A percentile compares a stretch with the other conserved stretches of the same genome.
phyloP scores from a whole-genome alignment of 2,888 invertebrate genomes.

The Drosophila anceps region DNA sequence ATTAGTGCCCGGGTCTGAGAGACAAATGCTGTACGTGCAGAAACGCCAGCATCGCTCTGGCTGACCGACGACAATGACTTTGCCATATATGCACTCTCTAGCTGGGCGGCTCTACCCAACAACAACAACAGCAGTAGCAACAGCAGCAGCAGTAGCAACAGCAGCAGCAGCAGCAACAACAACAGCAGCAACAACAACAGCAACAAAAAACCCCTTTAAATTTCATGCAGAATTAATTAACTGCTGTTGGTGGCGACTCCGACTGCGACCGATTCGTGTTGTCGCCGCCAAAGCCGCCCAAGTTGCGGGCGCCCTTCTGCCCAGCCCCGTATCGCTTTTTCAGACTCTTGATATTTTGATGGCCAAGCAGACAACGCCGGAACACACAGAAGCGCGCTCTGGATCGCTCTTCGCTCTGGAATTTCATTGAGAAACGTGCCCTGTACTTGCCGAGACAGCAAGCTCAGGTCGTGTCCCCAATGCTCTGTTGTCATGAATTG shows the following conservation, averaged over 20 bases:
- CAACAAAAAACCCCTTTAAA: conserved; percentile 58
- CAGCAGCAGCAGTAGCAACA: conserved; percentile 8
- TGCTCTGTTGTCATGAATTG: conserved; percentile 72
- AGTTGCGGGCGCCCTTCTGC: conserved; percentile 56
- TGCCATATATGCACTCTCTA: conserved; percentile 68
- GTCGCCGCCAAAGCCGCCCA: conserved; percentile 63
- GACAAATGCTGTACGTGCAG: conserved; percentile 49
- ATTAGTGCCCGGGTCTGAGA: conserved; percentile 62
- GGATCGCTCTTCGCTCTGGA: conserved; percentile 71
- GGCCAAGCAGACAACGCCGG: conserved; percentile 81
- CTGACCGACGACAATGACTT: conserved; percentile 71
- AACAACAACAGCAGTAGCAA: neutral
- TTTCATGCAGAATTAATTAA: conserved; percentile 84
- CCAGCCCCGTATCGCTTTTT: conserved; percentile 32
- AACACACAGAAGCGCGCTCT: conserved; percentile 79
- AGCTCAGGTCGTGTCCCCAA: conserved; percentile 74
- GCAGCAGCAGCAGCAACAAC: conserved; percentile 7
- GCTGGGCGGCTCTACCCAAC: conserved; percentile 40
- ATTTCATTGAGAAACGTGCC: conserved; percentile 82
- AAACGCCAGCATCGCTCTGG: conserved; percentile 38
- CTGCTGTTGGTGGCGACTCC: conserved; percentile 69
- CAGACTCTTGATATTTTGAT: conserved; percentile 66
- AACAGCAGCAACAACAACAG: conserved; percentile 11
- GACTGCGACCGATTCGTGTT: conserved; percentile 29
- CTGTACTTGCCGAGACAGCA: conserved; percentile 64